A percentile compares a stretch with the other conserved stretches of the same genome.
Conservation (phyloP, 2,888 invertebrate genomes). For the Malthinus seriepunctatus region DNA sequence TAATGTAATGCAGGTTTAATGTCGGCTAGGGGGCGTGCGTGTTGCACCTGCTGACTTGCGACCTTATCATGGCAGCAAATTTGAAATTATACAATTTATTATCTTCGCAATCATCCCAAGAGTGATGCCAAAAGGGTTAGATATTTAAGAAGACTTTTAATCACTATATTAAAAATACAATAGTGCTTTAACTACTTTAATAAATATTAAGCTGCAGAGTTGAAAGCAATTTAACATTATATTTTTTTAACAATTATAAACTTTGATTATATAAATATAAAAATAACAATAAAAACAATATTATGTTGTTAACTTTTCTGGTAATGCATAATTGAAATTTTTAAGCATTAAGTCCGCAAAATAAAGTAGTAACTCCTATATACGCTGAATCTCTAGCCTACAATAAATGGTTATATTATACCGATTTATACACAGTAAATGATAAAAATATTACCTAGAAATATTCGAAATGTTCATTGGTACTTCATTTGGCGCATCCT, state of each 20-base stretch:
- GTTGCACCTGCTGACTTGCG: too few species aligned
- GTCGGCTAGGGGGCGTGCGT: too few species aligned
- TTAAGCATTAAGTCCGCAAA: not conserved
- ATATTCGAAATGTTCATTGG: constrained; percentile 40
- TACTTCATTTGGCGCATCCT: constrained; percentile 69
- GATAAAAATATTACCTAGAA: constrained; percentile 26
- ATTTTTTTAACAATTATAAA: constrained; percentile 4
- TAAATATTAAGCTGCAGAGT: not conserved
- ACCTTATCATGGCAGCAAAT: too few species aligned
- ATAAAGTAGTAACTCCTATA: not conserved
- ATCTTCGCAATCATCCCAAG: too few species aligned
- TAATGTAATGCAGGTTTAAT: too few species aligned
- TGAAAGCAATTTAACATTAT: not conserved
- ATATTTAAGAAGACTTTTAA: too few species aligned
- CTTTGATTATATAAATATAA: not conserved
- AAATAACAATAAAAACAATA: not conserved
- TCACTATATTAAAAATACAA: too few species aligned
- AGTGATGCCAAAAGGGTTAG: too few species aligned
- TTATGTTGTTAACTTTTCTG: not conserved
- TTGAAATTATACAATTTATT: too few species aligned
- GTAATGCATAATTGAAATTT: not conserved
- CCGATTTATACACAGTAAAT: not conserved
- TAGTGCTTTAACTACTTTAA: constrained; percentile 3
- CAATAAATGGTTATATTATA: constrained; percentile 1
- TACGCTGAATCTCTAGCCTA: constrained; percentile 4